phyloP scores from a whole-genome alignment of 2,797 vertebrate species.

The Pagetopsis macropterus region DNA sequence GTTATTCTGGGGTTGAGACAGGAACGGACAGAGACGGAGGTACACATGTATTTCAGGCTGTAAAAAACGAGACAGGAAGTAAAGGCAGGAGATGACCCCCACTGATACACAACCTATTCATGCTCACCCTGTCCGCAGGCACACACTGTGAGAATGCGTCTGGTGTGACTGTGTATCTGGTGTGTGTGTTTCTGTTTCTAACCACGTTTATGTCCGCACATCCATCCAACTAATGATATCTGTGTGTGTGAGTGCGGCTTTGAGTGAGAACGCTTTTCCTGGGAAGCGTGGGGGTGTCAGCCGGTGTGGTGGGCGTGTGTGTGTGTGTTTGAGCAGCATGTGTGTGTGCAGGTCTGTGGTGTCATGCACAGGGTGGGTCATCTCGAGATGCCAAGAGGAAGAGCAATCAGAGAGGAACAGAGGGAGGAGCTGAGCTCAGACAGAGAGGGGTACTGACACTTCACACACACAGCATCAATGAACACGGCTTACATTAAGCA shows the following conservation, averaged over 20 bases:
- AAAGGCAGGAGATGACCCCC: constrained; percentile 57
- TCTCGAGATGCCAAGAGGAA: constrained; percentile 80
- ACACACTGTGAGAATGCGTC: constrained; percentile 67
- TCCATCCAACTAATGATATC: constrained; percentile 58
- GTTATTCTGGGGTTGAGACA: constrained; percentile 65
- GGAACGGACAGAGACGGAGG: constrained; percentile 50
- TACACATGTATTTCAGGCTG: constrained; percentile 62
- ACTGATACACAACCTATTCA: constrained; percentile 63
- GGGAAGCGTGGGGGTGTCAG: constrained; percentile 42
- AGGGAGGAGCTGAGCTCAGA: constrained; percentile 64
- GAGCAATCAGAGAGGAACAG: constrained; percentile 75
- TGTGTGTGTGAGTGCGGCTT: constrained; percentile 44
- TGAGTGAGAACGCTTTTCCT: constrained; percentile 45
- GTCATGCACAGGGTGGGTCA: constrained; percentile 78
- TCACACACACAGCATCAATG: constrained; percentile 59
- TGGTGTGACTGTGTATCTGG: constrained; percentile 25
- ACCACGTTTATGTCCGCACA: constrained; percentile 46
- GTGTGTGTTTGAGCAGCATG: neutral
- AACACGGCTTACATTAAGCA: constrained; percentile 41
- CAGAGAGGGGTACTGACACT: constrained; percentile 54
- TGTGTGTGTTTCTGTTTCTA: constrained; percentile 59
- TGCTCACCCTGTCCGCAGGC: constrained; percentile 54
- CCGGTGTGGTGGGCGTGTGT: constrained; percentile 3
- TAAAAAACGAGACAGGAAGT: constrained; percentile 52
- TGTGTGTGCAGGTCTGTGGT: constrained; percentile 29